Evolutionary conservation across 2,888 invertebrate species (phyloP).

Genomic region (Nomada goodeniana): DNA sequence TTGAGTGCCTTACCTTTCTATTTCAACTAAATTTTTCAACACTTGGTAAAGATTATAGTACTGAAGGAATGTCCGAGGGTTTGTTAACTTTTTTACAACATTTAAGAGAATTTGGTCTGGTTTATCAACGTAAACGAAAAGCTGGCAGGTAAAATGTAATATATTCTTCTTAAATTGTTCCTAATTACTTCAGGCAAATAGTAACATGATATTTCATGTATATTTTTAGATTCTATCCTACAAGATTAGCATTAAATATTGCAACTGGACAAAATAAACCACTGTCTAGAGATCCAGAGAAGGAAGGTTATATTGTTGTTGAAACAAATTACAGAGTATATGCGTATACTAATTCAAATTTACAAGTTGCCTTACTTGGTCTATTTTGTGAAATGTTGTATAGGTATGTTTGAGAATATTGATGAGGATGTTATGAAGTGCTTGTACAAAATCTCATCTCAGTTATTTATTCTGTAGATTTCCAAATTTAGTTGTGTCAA

Average conservation of each 20-base stretch:
- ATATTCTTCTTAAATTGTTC: slow-evolving; percentile 5
- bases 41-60: slow-evolving; percentile 97
- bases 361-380: slow-evolving; percentile 96
- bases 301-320: slow-evolving; percentile 93
- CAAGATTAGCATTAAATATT: slow-evolving; percentile 95
- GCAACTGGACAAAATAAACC: slow-evolving; percentile 86
- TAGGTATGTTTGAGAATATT: slow-evolving; percentile 85
- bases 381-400: slow-evolving; percentile 97
- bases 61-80: slow-evolving; percentile 95
- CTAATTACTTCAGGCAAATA: slow-evolving; percentile 11
- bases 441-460: neutral
- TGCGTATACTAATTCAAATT: slow-evolving; percentile 96
- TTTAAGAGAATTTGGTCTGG: slow-evolving; percentile 97
- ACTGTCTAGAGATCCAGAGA: slow-evolving; percentile 80
- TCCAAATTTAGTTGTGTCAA: slow-evolving; percentile 97
- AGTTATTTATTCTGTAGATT: slow-evolving; percentile 87
- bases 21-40: slow-evolving; percentile 98
- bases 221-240: slow-evolving; percentile 93
- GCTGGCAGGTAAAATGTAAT: slow-evolving; percentile 86
- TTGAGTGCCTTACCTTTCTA: slow-evolving; percentile 97
- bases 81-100: slow-evolving; percentile 97
- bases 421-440: neutral
- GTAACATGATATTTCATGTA: slow-evolving; percentile 41
- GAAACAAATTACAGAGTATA: slow-evolving; percentile 98
- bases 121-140: slow-evolving; percentile 93